Evolutionary conservation across 2,113 vertebrate genomes (phyloP).

Genomic region (Oreochromis aureus): DNA sequence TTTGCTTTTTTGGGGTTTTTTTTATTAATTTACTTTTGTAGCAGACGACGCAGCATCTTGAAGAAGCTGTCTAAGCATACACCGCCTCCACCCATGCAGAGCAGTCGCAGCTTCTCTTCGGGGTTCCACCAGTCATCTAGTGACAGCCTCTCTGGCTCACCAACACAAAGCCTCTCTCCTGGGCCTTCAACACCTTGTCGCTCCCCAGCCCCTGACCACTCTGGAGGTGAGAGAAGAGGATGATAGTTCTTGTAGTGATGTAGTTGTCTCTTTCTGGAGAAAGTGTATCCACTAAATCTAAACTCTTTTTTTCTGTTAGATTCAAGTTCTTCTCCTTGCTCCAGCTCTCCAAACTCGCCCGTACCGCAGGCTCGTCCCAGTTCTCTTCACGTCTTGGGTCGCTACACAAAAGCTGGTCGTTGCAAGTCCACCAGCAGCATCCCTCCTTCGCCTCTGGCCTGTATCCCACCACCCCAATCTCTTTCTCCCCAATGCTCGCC

Average conservation of each 20-base stretch:
- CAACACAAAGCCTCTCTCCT: conserved; percentile 86
- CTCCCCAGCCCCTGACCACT: conserved; percentile 80
- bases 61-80: conserved; percentile 90
- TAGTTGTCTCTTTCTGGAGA: not conserved
- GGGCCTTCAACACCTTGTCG: conserved; percentile 81
- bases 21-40: not conserved
- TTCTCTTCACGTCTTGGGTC: conserved; percentile 86
- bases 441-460: conserved; percentile 89
- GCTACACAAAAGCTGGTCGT: conserved; percentile 81
- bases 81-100: conserved; percentile 76
- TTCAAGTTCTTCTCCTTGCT: conserved; percentile 84
- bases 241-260: not conserved
- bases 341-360: conserved; percentile 89
- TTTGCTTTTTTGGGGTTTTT: fast-evolving
- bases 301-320: conserved; percentile 66
- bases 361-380: conserved; percentile 88
- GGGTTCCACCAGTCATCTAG: conserved; percentile 91
- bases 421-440: conserved; percentile 94
- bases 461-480: conserved; percentile 81
- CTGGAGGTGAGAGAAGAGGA: conserved; percentile 69
- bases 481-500: conserved; percentile 84
- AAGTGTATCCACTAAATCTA: not conserved
- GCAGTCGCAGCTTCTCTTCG: conserved; percentile 90
- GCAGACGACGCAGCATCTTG: conserved; percentile 79
- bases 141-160: conserved; percentile 88